Evolutionary conservation across 2,113 vertebrate species (phyloP).

Genomic region (Lepus timidus): DNA sequence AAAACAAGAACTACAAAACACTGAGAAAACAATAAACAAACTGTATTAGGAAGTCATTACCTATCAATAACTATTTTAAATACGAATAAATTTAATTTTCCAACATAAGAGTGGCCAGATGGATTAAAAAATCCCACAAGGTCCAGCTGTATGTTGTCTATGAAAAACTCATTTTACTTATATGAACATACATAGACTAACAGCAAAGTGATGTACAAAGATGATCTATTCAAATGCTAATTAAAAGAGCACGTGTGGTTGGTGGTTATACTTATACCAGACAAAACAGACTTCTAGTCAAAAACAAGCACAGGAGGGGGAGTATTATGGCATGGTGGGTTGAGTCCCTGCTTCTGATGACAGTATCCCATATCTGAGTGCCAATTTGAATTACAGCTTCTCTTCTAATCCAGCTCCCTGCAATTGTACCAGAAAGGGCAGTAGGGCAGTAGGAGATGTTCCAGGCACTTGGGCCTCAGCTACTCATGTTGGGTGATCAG

Average conservation of each 20-base stretch:
- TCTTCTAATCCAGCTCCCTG: no score
- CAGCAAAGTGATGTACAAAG: background rate
- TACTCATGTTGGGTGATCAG: no score
- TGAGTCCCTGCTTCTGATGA: no score
- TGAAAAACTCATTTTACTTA: background rate
- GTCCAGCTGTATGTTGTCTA: background rate
- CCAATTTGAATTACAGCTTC: no score
- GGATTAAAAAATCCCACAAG: background rate
- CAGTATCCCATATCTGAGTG: no score
- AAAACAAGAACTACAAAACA: background rate
- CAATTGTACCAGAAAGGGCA: no score
- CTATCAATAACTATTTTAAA: background rate
- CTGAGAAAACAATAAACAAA: background rate
- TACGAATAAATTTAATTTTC: background rate
- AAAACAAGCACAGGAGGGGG: background rate
- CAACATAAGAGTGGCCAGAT: background rate
- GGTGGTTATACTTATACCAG: background rate
- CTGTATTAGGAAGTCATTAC: background rate
- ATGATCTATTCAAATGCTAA: background rate
- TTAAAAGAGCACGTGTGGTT: background rate
- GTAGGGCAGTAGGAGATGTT: no score
- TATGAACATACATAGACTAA: background rate
- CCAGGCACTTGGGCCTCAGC: no score
- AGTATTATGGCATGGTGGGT: no score
- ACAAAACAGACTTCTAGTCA: background rate